Evolutionary conservation across 2,888 invertebrate genomes (phyloP), one percentile per base, ranked within the genome.

Genomic region (Ctena decussata): DNA sequence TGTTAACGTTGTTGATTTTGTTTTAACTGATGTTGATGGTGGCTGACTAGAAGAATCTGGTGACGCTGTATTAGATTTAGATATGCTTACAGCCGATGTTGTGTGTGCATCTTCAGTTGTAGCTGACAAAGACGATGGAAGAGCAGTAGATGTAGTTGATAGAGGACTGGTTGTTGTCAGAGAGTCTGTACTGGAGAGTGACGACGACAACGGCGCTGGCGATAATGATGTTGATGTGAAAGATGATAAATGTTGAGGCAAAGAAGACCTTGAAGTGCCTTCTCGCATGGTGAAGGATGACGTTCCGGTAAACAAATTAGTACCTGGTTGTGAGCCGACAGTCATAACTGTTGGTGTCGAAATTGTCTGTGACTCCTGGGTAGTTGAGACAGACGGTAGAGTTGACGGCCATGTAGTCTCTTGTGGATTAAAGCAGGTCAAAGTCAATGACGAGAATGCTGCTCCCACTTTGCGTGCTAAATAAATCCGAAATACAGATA

Each of bases 191-290:
- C n/a, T n/a, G n/a, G n/a, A n/a, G 77, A 73, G 39, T 71, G 65
- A 69, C 30, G 80, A 76, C 65, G 65, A 37, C 73, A 77, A 46
- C 77, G 69, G 41, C 60, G 73, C 30, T 77, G 65, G 37, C 78
- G 79, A 79, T 81, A 75, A 78, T 77, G 73, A 73, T 76, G 78
- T 37, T 85, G 87, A 80, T 82, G 77, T 79, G 44, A 76, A 77
- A 49, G 72, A 71, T 87, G 76, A 80, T 75, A 72, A 82, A 65
- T 65, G 65, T 12, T 65, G 30, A 32, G n/a, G n/a, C n/a, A n/a
- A n/a, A n/a, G n/a, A n/a, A 8, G n/a, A n/a, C n/a, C n/a, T 15
- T 46, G 46, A 15, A 12, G 46, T 15, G 15, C 18, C 46, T 46
- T 18, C 18, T 46, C 15, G 18, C n/a, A n/a, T n/a, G 24, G n/a